Evolutionary conservation across 2,113 vertebrate species (phyloP).

Genomic region (Toxostoma redivivum): DNA sequence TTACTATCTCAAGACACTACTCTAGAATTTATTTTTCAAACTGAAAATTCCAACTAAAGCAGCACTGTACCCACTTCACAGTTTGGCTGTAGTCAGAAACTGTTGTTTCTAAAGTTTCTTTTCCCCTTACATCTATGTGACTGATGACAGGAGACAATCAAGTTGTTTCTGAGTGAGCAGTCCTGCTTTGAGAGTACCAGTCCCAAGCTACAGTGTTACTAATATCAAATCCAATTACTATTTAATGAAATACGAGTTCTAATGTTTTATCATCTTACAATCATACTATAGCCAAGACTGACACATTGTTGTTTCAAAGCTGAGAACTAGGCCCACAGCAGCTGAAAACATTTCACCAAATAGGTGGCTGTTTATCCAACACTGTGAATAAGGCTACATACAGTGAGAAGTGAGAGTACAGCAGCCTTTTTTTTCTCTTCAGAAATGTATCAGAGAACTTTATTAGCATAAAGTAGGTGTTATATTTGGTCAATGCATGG

Average conservation of each 20-base stretch:
- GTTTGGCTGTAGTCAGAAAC: not conserved
- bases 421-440: not conserved
- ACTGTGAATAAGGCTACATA: not conserved
- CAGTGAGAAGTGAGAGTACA: not conserved
- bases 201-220: not conserved
- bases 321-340: not conserved
- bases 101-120: not conserved
- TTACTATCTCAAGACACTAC: not conserved
- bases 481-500: slow-evolving; percentile 85
- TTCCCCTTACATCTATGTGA: not conserved
- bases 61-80: not conserved
- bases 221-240: not conserved
- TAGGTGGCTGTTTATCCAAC: slow-evolving; percentile 34
- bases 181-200: not conserved
- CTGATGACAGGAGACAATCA: not conserved
- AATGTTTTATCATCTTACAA: not conserved
- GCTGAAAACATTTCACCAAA: slow-evolving; percentile 1
- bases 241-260: not conserved
- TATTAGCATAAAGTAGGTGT: slow-evolving; percentile 45
- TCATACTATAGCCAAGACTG: not conserved
- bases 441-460: slow-evolving; percentile 1
- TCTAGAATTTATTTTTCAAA: not conserved
- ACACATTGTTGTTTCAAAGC: slow-evolving; percentile 7
- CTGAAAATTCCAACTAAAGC: not conserved
- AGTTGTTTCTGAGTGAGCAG: not conserved